These are phyloP conservation scores for Spialia ferax DNA, from an alignment of 2,888 invertebrate genomes.

Conservation along the genomic window DNA sequence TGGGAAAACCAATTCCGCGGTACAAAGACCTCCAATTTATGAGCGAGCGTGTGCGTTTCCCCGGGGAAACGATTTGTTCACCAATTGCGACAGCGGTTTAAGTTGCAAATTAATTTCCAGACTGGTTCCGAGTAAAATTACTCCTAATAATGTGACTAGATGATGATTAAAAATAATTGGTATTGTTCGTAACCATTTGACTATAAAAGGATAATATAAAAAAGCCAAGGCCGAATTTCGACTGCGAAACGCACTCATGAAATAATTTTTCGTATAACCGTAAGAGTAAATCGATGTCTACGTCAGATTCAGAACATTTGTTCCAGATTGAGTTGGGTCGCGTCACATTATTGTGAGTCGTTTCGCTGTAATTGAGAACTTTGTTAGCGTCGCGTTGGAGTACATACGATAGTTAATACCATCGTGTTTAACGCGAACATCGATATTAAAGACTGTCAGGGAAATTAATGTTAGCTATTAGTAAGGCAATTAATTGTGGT, in stretches of 20 bases:
- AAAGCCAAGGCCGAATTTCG: not conserved
- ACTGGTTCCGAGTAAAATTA: constrained; percentile 6
- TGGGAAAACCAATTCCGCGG: constrained; percentile 33
- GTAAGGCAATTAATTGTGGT: constrained; percentile 17
- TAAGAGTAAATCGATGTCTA: constrained; percentile 36
- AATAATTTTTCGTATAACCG: constrained; percentile 19
- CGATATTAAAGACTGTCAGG: constrained; percentile 13
- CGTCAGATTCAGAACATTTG: constrained; percentile 37
- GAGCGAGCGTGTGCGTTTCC: constrained; percentile 22
- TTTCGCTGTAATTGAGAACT: constrained; percentile 64
- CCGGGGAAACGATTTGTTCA: constrained; percentile 25
- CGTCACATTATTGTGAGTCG: constrained; percentile 57
- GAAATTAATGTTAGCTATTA: constrained; percentile 14
- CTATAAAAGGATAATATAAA: not conserved
- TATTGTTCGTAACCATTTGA: too few species aligned
- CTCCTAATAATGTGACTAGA: not conserved
- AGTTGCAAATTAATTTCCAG: constrained; percentile 27
- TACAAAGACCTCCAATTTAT: constrained; percentile 37
- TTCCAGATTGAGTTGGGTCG: constrained; percentile 69
- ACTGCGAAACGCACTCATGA: constrained; percentile 1
- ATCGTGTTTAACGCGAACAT: constrained; percentile 3
- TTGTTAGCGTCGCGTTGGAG: constrained; percentile 56
- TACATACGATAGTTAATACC: constrained; percentile 18
- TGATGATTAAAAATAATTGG: too few species aligned
- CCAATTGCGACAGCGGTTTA: constrained; percentile 23